A percentile compares a stretch with the other conserved stretches of the same genome.
Evolutionary conservation across 2,888 invertebrate species (phyloP).

Genomic region (Parnassius smintheus): DNA sequence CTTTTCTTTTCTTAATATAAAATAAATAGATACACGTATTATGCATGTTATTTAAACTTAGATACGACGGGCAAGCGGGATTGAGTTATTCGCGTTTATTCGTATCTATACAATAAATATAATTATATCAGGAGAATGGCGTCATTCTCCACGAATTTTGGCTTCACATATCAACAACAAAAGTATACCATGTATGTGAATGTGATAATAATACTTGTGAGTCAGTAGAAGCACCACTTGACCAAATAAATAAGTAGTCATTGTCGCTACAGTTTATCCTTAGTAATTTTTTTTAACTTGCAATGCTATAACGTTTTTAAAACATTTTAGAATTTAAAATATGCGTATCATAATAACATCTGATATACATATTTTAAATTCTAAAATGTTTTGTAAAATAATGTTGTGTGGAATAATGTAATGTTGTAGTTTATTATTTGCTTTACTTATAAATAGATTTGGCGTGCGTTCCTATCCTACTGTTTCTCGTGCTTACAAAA

Average conservation of each 20-base stretch:
- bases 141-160: constrained; percentile 65
- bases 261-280: constrained; percentile 56
- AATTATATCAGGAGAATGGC: constrained; percentile 64
- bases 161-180: constrained; percentile 65
- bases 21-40: too few species aligned
- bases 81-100: constrained; percentile 12
- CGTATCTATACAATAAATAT: constrained; percentile 29
- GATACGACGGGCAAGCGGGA: not conserved
- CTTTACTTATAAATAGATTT: constrained; percentile 39
- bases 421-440: not conserved
- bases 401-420: not conserved
- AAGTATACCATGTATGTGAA: constrained; percentile 66
- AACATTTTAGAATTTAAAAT: too few species aligned
- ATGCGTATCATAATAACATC: not conserved
- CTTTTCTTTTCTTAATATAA: too few species aligned
- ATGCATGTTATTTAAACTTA: not conserved
- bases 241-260: constrained; percentile 74
- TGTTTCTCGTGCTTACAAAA: constrained; percentile 42
- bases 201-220: constrained; percentile 75
- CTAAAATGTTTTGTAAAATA: not conserved
- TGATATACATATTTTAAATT: too few species aligned
- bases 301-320: constrained; percentile 13
- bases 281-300: constrained; percentile 47
- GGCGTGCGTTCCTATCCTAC: constrained; percentile 45
- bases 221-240: constrained; percentile 66